Evolutionary conservation across 2,888 invertebrate species (phyloP).

Genomic region (Oxyteleia sp.): DNA sequence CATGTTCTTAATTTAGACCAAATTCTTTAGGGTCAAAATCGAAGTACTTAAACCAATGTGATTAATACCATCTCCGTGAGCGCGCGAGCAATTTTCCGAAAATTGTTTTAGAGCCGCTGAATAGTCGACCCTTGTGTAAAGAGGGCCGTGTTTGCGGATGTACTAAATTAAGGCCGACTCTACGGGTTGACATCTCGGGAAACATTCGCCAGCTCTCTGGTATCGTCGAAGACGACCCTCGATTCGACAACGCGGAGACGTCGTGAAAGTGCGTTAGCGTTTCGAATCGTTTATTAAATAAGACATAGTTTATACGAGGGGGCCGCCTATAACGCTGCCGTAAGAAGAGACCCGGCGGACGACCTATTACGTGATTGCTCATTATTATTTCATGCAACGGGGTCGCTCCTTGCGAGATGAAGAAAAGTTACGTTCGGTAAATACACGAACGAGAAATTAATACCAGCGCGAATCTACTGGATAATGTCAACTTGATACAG

Average conservation of each 20-base stretch:
- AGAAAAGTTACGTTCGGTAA: constrained; percentile 30
- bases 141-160: constrained; percentile 55
- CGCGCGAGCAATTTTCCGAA: constrained; percentile 48
- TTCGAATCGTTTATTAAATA: constrained; percentile 64
- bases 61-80: constrained; percentile 32
- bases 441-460: constrained; percentile 33
- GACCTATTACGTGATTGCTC: constrained; percentile 63
- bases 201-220: constrained; percentile 16
- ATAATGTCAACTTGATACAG: no score
- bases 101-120: constrained; percentile 54
- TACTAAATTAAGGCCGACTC: constrained; percentile 55
- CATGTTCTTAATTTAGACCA: not conserved
- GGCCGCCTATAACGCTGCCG: constrained; percentile 23
- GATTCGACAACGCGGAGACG: constrained; percentile 40
- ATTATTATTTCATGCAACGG: constrained; percentile 52
- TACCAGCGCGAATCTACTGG: not conserved
- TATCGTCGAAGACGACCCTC: constrained; percentile 30
- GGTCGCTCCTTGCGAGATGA: constrained; percentile 22
- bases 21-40: not conserved
- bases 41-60: constrained; percentile 34
- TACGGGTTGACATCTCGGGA: constrained; percentile 39
- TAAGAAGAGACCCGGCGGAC: constrained; percentile 39
- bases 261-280: constrained; percentile 54
- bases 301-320: constrained; percentile 57
- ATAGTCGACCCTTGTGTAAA: constrained; percentile 49